Conservation (phyloP, 2,797 vertebrate species). For the Scolopax rusticola region DNA sequence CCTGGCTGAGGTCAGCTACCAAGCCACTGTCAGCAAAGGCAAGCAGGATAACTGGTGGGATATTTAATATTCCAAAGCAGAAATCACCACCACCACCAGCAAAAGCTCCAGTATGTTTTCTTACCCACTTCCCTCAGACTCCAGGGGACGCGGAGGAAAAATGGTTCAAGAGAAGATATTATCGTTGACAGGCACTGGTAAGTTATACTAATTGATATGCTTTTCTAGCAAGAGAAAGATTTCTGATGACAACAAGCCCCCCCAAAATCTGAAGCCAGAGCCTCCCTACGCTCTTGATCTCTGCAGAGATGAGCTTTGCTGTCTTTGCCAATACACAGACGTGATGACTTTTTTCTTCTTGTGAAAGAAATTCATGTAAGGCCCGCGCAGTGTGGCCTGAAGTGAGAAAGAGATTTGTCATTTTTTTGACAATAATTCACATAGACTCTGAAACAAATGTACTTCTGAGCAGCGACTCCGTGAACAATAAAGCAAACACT, state of each 20-base stretch:
- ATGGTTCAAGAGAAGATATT: neutral
- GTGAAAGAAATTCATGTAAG: neutral
- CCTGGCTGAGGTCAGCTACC: neutral
- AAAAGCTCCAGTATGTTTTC: neutral
- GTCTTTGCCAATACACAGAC: neutral
- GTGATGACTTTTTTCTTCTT: neutral
- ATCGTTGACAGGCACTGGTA: neutral
- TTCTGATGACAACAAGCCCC: neutral
- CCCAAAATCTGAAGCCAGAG: neutral
- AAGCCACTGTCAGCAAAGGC: neutral
- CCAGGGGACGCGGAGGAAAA: neutral
- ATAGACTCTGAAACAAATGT: conserved; percentile 42
- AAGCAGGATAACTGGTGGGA: neutral
- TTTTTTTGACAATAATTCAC: conserved; percentile 51
- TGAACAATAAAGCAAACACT: conserved; percentile 55
- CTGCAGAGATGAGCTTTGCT: neutral
- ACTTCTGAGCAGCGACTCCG: neutral
- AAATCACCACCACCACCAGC: neutral
- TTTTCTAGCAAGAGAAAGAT: neutral
- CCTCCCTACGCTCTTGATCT: neutral
- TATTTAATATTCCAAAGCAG: neutral
- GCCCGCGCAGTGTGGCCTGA: neutral
- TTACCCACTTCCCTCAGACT: neutral
- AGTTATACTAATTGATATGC: neutral
- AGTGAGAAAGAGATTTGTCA: conserved; percentile 42